Base-by-base conservation (phyloP, 2,888 invertebrate species). In the Cryptocephalus primarius region DNA sequence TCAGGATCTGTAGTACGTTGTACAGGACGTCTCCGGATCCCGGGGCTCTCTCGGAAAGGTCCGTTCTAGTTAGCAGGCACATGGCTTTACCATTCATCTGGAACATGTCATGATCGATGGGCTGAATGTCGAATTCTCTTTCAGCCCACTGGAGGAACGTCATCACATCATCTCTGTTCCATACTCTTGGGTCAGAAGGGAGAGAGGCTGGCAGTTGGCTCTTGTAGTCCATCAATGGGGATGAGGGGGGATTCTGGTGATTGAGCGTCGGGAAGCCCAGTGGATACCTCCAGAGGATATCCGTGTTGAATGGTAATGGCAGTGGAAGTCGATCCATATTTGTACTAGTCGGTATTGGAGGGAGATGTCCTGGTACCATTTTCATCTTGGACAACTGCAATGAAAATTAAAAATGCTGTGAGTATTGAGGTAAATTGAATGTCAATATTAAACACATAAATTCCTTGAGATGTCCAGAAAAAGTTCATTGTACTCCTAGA, bases 61-160 rank as follows among this genome's bases (percentile, higher is more conserved):
- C 94, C 11, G 82, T 82, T 68, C 93, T 86, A 41, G 88, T 93
- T 53, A 95, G 73, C 42, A 95, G 76, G 67, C 92, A 92, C 59
- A 95, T 73, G 1, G 94, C 95, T 73, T 95, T 95, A 77, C 93
- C 94, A 69, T 94, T 94, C 92, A 94, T 93, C 74, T 90, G 90
- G 69, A 94, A 94, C 72, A 89, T 82, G 65, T 93, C 91, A 80
- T 88, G 83, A 66, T 92, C 91, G 66, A 94, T 87, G 59, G 86
- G 84, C 44, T 91, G 91, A 56, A 93, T 74, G 70, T 92, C 92
- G 68, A 91, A 93, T 72, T 92, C 91, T 55, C 88, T 77, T 70
- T 93, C 91, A 56, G 91, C 89, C 85, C 92, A 93, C 64, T 87
- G 83, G 43, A 94, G 73, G 70, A 93, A 94, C 45, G 85, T 78